phyloP scores from a whole-genome alignment of 1,140 invertebrate species.

The Drosophila miranda region DNA sequence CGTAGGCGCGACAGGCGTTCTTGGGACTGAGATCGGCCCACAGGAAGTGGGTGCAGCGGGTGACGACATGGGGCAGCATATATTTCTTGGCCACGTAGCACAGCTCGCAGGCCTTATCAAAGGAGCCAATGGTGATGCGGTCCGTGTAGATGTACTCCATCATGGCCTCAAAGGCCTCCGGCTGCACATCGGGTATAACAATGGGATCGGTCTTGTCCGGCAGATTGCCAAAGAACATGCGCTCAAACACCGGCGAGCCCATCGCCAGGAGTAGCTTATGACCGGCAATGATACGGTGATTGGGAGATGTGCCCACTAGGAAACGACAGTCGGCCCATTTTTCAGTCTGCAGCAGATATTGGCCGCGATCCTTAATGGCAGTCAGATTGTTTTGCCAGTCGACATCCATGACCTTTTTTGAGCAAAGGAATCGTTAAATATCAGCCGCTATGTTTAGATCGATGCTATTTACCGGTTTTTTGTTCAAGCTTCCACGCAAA shows the following conservation, averaged over 20 bases:
- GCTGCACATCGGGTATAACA: conserved; percentile 91
- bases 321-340: conserved; percentile 92
- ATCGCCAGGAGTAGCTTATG: conserved; percentile 92
- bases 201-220: conserved; percentile 88
- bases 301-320: conserved; percentile 90
- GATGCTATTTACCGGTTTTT: too few relatives aligned
- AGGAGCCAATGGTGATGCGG: conserved; percentile 89
- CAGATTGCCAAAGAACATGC: conserved; percentile 91
- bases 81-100: conserved; percentile 95
- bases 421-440: not conserved
- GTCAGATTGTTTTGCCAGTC: conserved; percentile 90
- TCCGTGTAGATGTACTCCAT: conserved; percentile 93
- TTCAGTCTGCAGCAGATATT: conserved; percentile 88
- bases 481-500: too few relatives aligned
- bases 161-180: conserved; percentile 91
- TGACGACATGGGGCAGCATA: conserved; percentile 91
- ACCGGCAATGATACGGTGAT: conserved; percentile 88
- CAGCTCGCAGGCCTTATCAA: conserved; percentile 92
- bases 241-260: conserved; percentile 91
- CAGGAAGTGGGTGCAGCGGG: conserved; percentile 90
- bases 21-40: conserved; percentile 90
- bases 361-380: conserved; percentile 87
- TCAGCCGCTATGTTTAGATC: too few relatives aligned
- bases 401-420: conserved; percentile 50
- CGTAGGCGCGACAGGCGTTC: conserved; percentile 92